Conservation (phyloP, 2,888 invertebrate species). For the Tolmerus cingulatus region DNA sequence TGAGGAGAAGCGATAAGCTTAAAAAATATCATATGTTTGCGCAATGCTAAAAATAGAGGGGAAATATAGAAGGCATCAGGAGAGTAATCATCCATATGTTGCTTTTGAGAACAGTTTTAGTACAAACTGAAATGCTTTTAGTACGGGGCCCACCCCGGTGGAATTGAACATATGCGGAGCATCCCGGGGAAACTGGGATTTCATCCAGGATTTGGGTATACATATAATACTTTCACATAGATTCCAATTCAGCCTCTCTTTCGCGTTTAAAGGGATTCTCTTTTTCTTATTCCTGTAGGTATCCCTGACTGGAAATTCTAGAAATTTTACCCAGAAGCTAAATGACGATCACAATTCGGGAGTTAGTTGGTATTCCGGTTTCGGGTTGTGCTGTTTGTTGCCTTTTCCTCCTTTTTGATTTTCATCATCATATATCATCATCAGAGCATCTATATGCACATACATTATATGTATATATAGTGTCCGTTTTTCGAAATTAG, state of each 20-base stretch:
- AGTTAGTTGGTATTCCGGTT: constrained; percentile 65
- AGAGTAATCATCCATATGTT: neutral
- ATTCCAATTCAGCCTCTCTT: constrained; percentile 16
- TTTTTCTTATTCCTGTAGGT: constrained; percentile 40
- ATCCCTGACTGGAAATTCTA: constrained; percentile 48
- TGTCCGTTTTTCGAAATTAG: constrained; percentile 32
- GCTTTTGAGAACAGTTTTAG: neutral
- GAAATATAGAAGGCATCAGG: neutral
- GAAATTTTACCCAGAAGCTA: constrained; percentile 47
- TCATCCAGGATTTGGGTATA: constrained; percentile 11
- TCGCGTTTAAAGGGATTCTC: constrained; percentile 12
- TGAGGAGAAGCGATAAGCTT: neutral
- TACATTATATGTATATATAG: constrained; percentile 23
- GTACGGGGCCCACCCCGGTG: neutral
- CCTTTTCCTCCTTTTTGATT: constrained; percentile 61
- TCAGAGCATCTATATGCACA: constrained; percentile 41
- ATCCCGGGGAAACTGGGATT: constrained; percentile 20
- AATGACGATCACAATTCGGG: constrained; percentile 47
- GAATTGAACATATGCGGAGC: neutral
- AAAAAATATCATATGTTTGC: neutral
- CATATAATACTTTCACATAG: neutral
- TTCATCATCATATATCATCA: constrained; percentile 49
- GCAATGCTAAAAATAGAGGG: neutral
- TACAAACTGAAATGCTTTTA: neutral
- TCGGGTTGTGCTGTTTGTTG: constrained; percentile 66